Base-by-base conservation (phyloP, 2,113 vertebrate species). In the Ctenomys sociabilis region DNA sequence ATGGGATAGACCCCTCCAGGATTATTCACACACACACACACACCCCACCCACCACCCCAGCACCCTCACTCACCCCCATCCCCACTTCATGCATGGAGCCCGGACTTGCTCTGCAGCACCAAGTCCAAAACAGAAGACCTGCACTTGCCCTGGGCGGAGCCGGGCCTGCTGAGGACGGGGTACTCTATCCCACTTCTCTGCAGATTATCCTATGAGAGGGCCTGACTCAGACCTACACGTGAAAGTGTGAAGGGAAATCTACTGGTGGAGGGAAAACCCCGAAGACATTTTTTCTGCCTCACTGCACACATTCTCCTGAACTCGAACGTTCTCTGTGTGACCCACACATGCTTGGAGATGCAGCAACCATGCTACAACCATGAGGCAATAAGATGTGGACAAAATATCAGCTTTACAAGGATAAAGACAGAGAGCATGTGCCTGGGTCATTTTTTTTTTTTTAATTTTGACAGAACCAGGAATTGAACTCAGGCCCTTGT, bases 311-410 rank as follows among this genome's bases (percentile, higher is more conserved):
- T 35, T 52, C 72, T 68, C 86, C 59, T 40, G 2, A 21, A 63
- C 89, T 81, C 86, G 49, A 68, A 88, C 30, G 30, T 86, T 78
- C 54, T 32, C 72, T 8, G 32, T 90, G 10, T 91, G 90, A 95
- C 43, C 82, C 64, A 59, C 70, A 66, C 83, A 85, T 80, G 77
- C 83, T 19, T 85, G 64, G 73, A 24, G 45, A 81, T 61, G 0
- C 21, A 26, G 73, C 26, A 52, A 30, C 77, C 45, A 49, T 80
- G 14, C 32, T 80, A 30, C 45, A 52, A 52, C 45, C 45, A 54
- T 30, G 16, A 91, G 43, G 54, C 40, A 54, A 82, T 43, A 61
- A 81, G 73, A 24, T 35, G 68, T 64, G 24, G 45, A 59, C 7
- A 86, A 54, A 63, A 73, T 14, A 28, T 4, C 54, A 87, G 30